A percentile compares a stretch with the other conserved stretches of the same genome.
These are phyloP conservation scores for Megaceryle torquata DNA, from an alignment of 2,113 vertebrate genomes.

Conservation along the genomic window DNA sequence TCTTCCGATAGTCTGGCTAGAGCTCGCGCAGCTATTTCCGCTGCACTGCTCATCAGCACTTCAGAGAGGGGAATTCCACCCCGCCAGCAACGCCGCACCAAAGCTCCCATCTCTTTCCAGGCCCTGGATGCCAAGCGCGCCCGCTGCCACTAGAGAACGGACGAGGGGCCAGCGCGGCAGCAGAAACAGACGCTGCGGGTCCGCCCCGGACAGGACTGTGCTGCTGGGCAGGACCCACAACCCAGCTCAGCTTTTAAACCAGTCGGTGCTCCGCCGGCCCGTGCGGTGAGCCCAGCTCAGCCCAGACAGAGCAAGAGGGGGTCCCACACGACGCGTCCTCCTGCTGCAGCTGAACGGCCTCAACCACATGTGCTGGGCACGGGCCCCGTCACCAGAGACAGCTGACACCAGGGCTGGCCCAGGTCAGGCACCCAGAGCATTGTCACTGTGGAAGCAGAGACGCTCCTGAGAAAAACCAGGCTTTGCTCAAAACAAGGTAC, in stretches of 20 bases:
- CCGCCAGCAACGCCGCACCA: not conserved
- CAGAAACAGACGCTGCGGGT: too few species aligned
- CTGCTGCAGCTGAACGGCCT: not conserved
- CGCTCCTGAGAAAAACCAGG: not conserved
- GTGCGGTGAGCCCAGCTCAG: not conserved
- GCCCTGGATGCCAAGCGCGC: not conserved
- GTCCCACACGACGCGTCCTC: not conserved
- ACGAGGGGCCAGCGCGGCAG: too few species aligned
- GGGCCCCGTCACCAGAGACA: not conserved
- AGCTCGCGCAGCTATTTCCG: not conserved
- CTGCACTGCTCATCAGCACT: not conserved
- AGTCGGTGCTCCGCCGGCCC: not conserved
- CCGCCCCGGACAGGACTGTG: too few species aligned
- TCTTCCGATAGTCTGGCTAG: not conserved
- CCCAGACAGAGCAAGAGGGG: too few species aligned
- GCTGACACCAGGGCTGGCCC: not conserved
- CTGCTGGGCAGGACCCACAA: not conserved
- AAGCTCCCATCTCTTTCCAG: not conserved
- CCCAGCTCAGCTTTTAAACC: not conserved
- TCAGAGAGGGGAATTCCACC: not conserved
- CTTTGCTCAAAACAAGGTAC: not conserved
- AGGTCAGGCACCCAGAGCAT: not conserved
- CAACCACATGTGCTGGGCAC: not conserved
- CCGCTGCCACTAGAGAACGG: not conserved
- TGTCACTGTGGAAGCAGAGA: not conserved